These are phyloP conservation scores for Girardia tigrina DNA, from an alignment of 2,888 invertebrate genomes.

Conservation along the genomic window DNA sequence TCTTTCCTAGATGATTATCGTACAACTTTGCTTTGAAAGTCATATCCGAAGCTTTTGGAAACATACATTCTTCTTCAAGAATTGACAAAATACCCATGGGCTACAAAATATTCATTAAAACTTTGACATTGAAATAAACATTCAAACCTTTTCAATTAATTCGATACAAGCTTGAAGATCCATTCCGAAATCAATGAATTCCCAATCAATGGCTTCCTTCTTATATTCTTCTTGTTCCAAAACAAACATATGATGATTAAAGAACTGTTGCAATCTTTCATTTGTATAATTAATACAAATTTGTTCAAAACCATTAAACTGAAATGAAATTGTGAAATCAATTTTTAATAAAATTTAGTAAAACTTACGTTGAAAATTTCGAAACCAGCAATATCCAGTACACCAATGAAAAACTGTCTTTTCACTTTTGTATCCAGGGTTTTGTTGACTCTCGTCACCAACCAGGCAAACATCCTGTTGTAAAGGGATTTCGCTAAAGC, in stretches of 20 bases:
- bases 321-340: neutral
- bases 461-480: slow-evolving; percentile 58
- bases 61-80: slow-evolving; percentile 99
- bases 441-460: slow-evolving; percentile 98
- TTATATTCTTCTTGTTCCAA: slow-evolving; percentile 92
- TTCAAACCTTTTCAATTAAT: slow-evolving; percentile 53
- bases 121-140: no score
- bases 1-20: slow-evolving; percentile 88
- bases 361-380: slow-evolving; percentile 76
- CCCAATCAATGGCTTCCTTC: slow-evolving; percentile 81
- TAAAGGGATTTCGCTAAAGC: slow-evolving; percentile 53
- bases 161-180: slow-evolving; percentile 87
- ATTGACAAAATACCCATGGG: slow-evolving; percentile 99
- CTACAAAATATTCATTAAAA: slow-evolving; percentile 48
- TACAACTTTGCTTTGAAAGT: slow-evolving; percentile 96
- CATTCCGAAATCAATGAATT: slow-evolving; percentile 92
- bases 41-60: slow-evolving; percentile 96
- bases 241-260: slow-evolving; percentile 94
- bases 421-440: slow-evolving; percentile 96
- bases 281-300: slow-evolving; percentile 96
- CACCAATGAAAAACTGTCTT: slow-evolving; percentile 97
- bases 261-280: slow-evolving; percentile 91
- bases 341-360: neutral
- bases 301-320: slow-evolving; percentile 67
- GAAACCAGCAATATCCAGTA: slow-evolving; percentile 99